phyloP scores from a whole-genome alignment of 2,888 invertebrate genomes.

The Diarsia rubi region DNA sequence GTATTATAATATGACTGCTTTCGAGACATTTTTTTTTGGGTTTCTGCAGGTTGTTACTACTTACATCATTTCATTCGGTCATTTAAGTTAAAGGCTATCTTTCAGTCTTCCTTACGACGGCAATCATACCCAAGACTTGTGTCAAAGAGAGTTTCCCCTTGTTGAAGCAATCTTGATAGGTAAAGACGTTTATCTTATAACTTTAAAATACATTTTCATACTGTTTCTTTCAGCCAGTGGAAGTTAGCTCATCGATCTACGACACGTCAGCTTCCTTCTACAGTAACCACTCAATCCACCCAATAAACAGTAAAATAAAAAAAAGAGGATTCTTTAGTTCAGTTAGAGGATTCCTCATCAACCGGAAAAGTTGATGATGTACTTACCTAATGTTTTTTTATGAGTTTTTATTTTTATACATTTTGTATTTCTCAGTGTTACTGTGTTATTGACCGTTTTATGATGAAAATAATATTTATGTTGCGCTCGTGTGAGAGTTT shows the following conservation, averaged over 20 bases:
- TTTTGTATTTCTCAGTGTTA: conserved; percentile 48
- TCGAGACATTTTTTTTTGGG: not conserved
- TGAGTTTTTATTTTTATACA: conserved; percentile 48
- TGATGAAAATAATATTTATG: conserved; percentile 47
- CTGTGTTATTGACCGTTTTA: conserved; percentile 44
- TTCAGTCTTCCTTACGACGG: not conserved
- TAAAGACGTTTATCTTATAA: not conserved
- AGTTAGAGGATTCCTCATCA: conserved; percentile 79
- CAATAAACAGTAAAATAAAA: conserved; percentile 78
- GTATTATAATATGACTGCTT: not conserved
- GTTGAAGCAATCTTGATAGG: not conserved
- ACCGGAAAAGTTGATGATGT: conserved; percentile 72
- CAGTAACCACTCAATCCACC: conserved; percentile 81
- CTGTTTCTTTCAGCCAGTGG: conserved; percentile 77
- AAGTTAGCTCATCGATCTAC: conserved; percentile 83
- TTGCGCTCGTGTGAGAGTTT: no score
- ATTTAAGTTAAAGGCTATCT: not conserved
- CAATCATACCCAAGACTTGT: not conserved
- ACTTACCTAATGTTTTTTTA: conserved; percentile 34
- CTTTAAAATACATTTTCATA: not conserved
- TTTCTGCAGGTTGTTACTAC: not conserved
- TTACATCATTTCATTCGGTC: no score
- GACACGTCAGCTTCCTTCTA: conserved; percentile 86
- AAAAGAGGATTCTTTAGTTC: conserved; percentile 83
- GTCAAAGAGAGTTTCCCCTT: not conserved